Evolutionary conservation across 2,797 vertebrate species (phyloP), one percentile per base, ranked within the genome.

Genomic region (Aphelocoma californica): DNA sequence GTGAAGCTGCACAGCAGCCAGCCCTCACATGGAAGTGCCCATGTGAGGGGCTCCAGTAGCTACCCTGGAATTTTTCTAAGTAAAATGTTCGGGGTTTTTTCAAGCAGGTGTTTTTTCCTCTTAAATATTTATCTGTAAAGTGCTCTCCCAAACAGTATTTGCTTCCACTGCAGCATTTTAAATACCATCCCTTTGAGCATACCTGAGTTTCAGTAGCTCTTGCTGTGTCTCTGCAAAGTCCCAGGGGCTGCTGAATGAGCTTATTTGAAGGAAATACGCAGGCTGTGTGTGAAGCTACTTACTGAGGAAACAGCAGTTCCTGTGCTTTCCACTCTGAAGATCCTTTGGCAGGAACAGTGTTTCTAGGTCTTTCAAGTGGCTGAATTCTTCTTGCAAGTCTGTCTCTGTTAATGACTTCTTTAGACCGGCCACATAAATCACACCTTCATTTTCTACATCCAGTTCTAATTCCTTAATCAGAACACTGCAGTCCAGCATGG

Each of bases 231-330:
- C 23, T 84, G n/a, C 53, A 28, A 80, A 81, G 74, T 81, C 81
- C 73, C 62, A 48, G 31, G 34, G 29, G 60, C 73, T 84, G 77
- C 82, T 86, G 70, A 73, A 62, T 29, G 42, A 85, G 20, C 54
- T 69, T 18, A 38, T 26, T 18, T 71, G 81, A 92, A 67, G 79
- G 87, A 79, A 89, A 74, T 13, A 38, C n/a, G 67, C 38, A 62
- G 51, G 48, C 47, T 38, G 2, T 58, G 44, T 26, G 36, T 75
- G 60, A 83, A 42, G 66, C 15, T 84, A 98, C 98, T 98, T 95
- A 99, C 99, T 97, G 93, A 99, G 97, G 91, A 97, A 97, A 18
- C 98, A 98, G 66, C 98, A 98, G 81, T 81, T 97, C 73, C 96
- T 93, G 38, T 62, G 78, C 95, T 97, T 98, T 93, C 96, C 96